phyloP scores from a whole-genome alignment of 2,888 invertebrate species.

The Trypoxylon attenuatum region DNA sequence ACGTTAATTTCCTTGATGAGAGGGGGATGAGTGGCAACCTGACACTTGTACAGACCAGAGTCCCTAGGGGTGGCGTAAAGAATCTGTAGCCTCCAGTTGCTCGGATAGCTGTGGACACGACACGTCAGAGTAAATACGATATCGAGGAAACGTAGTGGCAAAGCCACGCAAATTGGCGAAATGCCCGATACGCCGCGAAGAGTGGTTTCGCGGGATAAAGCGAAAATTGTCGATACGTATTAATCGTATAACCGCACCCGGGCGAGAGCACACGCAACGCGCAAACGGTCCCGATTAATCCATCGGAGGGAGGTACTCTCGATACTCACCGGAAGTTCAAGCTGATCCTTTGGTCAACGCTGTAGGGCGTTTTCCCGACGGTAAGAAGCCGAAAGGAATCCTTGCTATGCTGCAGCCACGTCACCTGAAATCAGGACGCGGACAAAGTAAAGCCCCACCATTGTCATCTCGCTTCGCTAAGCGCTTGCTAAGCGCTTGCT shows the following conservation, averaged over 20 bases:
- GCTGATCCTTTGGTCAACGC: slow-evolving; percentile 78
- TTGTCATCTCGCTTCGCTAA: too few species aligned
- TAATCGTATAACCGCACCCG: too few species aligned
- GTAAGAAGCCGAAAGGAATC: slow-evolving; percentile 79
- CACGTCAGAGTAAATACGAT: slow-evolving; percentile 20
- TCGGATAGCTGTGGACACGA: slow-evolving; percentile 73
- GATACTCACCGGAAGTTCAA: slow-evolving; percentile 78
- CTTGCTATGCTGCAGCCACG: slow-evolving; percentile 78
- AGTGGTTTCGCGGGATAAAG: too few species aligned
- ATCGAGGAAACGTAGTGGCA: too few species aligned
- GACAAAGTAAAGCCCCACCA: too few species aligned
- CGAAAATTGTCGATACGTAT: too few species aligned
- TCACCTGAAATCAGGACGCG: slow-evolving; percentile 75
- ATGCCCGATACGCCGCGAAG: background rate
- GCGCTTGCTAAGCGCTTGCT: too few species aligned
- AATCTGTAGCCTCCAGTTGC: slow-evolving; percentile 80
- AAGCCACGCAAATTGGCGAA: background rate
- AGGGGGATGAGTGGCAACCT: slow-evolving; percentile 80
- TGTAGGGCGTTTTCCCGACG: slow-evolving; percentile 78
- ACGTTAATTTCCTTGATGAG: slow-evolving; percentile 79
- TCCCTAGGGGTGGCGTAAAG: slow-evolving; percentile 78
- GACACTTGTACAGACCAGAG: slow-evolving; percentile 80
- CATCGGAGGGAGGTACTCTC: too few species aligned
- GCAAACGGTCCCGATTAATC: too few species aligned
- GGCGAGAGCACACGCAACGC: too few species aligned